Percentiles rank a stretch among this genome's conserved stretches.
These are phyloP conservation scores for Lipophrys pholis DNA, from an alignment of 2,113 vertebrate species.

Conservation along the genomic window DNA sequence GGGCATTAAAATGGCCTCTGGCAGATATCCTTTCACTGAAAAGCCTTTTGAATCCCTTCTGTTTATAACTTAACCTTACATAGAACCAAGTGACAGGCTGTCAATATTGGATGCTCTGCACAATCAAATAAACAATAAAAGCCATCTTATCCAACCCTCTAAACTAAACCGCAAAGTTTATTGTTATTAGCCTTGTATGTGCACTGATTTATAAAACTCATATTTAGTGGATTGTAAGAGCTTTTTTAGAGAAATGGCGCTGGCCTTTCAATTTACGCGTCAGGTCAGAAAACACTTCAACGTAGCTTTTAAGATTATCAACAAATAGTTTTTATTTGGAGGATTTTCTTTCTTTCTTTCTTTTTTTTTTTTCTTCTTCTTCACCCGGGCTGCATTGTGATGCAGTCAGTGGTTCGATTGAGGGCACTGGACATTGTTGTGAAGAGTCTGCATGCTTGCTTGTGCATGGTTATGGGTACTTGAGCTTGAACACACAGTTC, in stretches of 20 bases:
- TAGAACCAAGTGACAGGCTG: not conserved
- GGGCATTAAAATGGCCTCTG: conserved; percentile 57
- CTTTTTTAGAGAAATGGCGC: not conserved
- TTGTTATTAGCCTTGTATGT: not conserved
- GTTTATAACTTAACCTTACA: conserved; percentile 32
- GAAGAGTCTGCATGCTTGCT: too few relatives aligned
- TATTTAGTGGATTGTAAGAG: not conserved
- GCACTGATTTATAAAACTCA: not conserved
- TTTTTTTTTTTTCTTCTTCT: too few relatives aligned
- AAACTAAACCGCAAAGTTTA: not conserved
- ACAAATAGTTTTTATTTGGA: not conserved
- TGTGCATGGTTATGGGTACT: too few relatives aligned
- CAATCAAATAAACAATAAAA: not conserved
- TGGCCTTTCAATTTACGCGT: not conserved
- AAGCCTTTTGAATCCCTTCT: conserved; percentile 38
- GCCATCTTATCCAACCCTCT: not conserved
- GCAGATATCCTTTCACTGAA: conserved; percentile 46
- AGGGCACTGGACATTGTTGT: too few relatives aligned
- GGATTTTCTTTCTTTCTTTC: not conserved
- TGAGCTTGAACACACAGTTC: too few relatives aligned
- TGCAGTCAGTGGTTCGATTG: too few relatives aligned
- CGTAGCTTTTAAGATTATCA: not conserved
- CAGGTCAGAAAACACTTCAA: not conserved
- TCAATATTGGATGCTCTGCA: conserved; percentile 14
- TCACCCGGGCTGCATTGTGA: too few relatives aligned